A percentile compares a stretch with the other conserved stretches of the same genome.
These are phyloP conservation scores for Yponomeuta evonymella DNA, from an alignment of 2,888 invertebrate genomes.

Conservation along the genomic window DNA sequence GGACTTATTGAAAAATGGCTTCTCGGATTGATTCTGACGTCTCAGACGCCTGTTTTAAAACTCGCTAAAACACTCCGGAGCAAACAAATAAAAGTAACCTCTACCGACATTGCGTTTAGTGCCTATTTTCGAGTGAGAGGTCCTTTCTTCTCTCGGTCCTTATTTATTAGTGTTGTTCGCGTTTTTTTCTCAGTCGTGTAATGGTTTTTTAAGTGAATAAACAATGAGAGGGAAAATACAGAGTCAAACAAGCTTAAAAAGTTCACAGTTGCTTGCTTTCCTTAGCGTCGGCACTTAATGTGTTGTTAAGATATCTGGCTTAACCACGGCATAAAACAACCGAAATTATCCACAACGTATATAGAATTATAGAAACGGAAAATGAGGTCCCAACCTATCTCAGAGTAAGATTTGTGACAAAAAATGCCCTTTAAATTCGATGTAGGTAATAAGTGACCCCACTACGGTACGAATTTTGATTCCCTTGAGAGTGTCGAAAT, in stretches of 20 bases:
- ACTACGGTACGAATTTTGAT: too few relatives aligned
- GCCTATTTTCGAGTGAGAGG: neutral
- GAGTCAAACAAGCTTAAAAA: conserved; percentile 26
- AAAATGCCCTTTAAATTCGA: too few relatives aligned
- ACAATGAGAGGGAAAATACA: conserved; percentile 35
- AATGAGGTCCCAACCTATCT: too few relatives aligned
- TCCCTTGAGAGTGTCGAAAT: too few relatives aligned
- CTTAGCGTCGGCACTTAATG: neutral
- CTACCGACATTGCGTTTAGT: neutral
- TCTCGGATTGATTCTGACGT: conserved; percentile 67
- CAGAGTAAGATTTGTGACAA: too few relatives aligned
- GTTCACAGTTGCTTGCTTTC: conserved; percentile 18
- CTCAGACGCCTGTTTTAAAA: conserved; percentile 56
- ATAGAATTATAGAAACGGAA: too few relatives aligned
- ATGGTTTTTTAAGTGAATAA: conserved; percentile 74
- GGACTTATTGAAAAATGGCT: conserved; percentile 73
- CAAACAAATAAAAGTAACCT: neutral
- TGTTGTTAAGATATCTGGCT: neutral
- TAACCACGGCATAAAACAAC: too few relatives aligned
- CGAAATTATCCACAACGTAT: too few relatives aligned
- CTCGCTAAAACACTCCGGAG: conserved; percentile 44
- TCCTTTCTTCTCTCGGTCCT: conserved; percentile 42
- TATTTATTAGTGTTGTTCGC: conserved; percentile 60
- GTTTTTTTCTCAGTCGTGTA: conserved; percentile 48
- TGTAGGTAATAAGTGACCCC: too few relatives aligned